These are phyloP conservation scores for Pogoniulus pusillus DNA, from an alignment of 2,797 vertebrate species.

Conservation along the genomic window DNA sequence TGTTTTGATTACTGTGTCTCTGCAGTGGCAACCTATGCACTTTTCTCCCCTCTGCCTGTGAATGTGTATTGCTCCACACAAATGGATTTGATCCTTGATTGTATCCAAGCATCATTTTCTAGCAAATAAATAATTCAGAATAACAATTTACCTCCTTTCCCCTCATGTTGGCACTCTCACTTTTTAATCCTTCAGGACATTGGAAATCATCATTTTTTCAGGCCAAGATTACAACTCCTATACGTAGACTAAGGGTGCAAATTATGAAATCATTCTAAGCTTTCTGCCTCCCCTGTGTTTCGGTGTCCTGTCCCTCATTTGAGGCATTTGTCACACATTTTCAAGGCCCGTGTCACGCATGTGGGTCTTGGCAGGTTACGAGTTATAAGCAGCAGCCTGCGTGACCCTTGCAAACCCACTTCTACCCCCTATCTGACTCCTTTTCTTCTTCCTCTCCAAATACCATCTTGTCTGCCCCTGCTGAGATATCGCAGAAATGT, in stretches of 20 bases:
- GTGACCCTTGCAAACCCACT: neutral
- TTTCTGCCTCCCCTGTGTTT: neutral
- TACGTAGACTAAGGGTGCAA: neutral
- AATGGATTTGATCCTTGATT: constrained; percentile 7
- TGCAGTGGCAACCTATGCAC: rapidly evolving
- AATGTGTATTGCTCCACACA: neutral
- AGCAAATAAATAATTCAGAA: constrained; percentile 11
- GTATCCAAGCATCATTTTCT: neutral
- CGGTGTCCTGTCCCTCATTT: neutral
- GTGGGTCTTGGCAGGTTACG: neutral
- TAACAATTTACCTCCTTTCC: constrained; percentile 55
- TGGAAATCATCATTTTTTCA: constrained; percentile 35
- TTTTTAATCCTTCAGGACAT: constrained; percentile 46
- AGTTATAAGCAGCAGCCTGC: neutral
- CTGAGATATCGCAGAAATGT: constrained; percentile 38
- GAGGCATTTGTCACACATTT: constrained; percentile 13
- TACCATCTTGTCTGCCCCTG: constrained; percentile 36
- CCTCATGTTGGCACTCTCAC: constrained; percentile 16
- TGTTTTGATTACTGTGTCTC: neutral
- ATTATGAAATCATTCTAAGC: neutral
- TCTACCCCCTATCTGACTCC: constrained; percentile 1
- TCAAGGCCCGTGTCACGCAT: neutral
- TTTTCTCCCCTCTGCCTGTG: neutral
- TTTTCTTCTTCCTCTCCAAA: constrained; percentile 49
- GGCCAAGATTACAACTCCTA: neutral